Evolutionary conservation across 2,888 invertebrate genomes (phyloP).

Genomic region (Bursaphelenchus okinawaensis): DNA sequence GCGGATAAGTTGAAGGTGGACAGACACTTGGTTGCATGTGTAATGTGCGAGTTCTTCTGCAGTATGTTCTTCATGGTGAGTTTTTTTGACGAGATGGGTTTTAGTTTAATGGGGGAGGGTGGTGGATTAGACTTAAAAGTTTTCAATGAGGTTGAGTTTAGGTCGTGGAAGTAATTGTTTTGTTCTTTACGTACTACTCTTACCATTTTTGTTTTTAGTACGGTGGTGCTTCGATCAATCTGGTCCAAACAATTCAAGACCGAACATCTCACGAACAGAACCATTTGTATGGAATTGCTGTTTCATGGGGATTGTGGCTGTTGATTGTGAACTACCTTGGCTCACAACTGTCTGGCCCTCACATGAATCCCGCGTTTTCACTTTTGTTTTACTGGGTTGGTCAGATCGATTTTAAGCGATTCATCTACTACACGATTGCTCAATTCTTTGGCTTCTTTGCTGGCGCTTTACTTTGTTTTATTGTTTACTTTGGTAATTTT

Average conservation of each 20-base stretch:
- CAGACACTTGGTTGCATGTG: constrained; percentile 11
- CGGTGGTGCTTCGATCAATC: constrained; percentile 6
- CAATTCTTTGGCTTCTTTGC: constrained; percentile 14
- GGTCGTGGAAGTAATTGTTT: too few relatives aligned
- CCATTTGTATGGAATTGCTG: constrained; percentile 4
- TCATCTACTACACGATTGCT: constrained; percentile 13
- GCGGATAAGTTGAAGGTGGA: constrained; percentile 4
- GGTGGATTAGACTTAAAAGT: too few relatives aligned
- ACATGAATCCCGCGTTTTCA: constrained; percentile 16
- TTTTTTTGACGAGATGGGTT: too few relatives aligned
- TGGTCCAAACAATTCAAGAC: constrained; percentile 11
- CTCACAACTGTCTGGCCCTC: constrained; percentile 12
- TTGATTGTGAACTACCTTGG: constrained; percentile 10
- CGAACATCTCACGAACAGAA: neutral
- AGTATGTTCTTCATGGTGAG: constrained; percentile 16
- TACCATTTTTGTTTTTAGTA: too few relatives aligned
- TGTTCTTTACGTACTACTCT: too few relatives aligned
- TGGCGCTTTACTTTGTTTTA: constrained; percentile 11
- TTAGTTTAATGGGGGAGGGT: too few relatives aligned
- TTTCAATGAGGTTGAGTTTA: too few relatives aligned
- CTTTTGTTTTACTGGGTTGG: constrained; percentile 15
- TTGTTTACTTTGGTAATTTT: constrained; percentile 14
- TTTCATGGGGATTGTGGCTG: constrained; percentile 14
- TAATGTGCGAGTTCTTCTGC: constrained; percentile 18
- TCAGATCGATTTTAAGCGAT: constrained; percentile 3